Evolutionary conservation across 2,888 invertebrate species (phyloP).

Genomic region (Leucophenga montana): DNA sequence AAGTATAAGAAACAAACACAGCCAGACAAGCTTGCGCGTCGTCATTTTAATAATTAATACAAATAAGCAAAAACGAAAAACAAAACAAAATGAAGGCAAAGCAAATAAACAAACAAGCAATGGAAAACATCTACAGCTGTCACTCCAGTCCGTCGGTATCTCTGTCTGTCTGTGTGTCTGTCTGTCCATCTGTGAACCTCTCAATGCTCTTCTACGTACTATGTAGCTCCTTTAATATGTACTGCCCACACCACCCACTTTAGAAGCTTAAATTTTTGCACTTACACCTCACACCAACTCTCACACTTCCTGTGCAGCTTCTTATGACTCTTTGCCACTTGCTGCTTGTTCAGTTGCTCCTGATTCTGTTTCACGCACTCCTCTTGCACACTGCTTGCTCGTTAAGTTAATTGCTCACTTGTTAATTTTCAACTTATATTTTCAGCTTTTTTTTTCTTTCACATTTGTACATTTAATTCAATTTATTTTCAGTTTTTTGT

Average conservation of each 20-base stretch:
- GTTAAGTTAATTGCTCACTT: slow-evolving; percentile 38
- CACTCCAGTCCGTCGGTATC: not conserved
- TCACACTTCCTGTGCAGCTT: not conserved
- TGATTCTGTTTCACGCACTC: not conserved
- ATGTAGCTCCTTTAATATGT: not conserved
- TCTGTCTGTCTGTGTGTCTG: not conserved
- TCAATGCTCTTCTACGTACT: too few species aligned
- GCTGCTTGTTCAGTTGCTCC: not conserved
- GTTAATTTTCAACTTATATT: slow-evolving; percentile 31
- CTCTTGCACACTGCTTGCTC: not conserved
- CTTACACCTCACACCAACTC: not conserved
- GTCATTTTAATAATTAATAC: too few species aligned
- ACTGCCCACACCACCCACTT: slow-evolving; percentile 7
- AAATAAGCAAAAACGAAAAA: too few species aligned
- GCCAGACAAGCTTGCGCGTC: too few species aligned
- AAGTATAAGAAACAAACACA: not conserved
- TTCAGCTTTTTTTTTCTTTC: not conserved
- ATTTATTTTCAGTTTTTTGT: not conserved
- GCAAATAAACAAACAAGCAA: not conserved
- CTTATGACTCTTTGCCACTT: too few species aligned
- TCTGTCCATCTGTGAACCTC: not conserved
- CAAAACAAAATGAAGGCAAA: not conserved
- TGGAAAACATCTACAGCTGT: not conserved
- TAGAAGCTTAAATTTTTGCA: not conserved
- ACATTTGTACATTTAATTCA: not conserved